phyloP scores from a whole-genome alignment of 2,888 invertebrate genomes.

The Choreutis nemorana region DNA sequence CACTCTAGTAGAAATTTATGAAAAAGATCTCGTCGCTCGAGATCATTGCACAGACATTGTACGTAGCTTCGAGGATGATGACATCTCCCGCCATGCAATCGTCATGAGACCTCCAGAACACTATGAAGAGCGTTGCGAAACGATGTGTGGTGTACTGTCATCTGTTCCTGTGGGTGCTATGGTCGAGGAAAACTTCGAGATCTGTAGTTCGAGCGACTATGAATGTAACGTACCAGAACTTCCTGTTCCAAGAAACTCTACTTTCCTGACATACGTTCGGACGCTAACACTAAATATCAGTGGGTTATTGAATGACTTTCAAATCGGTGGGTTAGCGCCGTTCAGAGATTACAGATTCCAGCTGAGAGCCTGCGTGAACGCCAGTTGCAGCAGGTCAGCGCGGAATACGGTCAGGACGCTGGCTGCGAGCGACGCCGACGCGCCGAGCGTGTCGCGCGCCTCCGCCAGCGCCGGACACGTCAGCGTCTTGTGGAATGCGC shows the following conservation, averaged over 20 bases:
- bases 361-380: conserved; percentile 34
- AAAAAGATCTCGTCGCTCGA: conserved; percentile 20
- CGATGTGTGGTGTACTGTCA: conserved; percentile 39
- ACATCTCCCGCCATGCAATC: conserved; percentile 34
- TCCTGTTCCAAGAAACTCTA: conserved; percentile 23
- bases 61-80: conserved; percentile 23
- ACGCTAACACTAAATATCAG: conserved; percentile 30
- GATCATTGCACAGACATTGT: conserved; percentile 29
- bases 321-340: conserved; percentile 38
- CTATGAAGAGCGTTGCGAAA: conserved; percentile 40
- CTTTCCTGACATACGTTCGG: conserved; percentile 23
- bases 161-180: conserved; percentile 31
- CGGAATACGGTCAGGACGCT: conserved; percentile 37
- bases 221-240: conserved; percentile 26
- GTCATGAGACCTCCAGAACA: conserved; percentile 38
- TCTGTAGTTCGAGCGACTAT: conserved; percentile 25
- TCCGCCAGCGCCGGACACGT: conserved; percentile 23
- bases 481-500: conserved; percentile 36
- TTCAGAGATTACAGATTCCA: conserved; percentile 47
- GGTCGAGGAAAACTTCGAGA: conserved; percentile 40
- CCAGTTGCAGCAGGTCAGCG: conserved; percentile 35
- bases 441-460: conserved; percentile 21
- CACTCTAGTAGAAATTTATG: conserved; percentile 28
- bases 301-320: conserved; percentile 21
- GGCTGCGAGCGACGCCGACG: conserved; percentile 27